Evolutionary conservation across 2,888 invertebrate genomes (phyloP).

Genomic region (Tryphoninae sp.): DNA sequence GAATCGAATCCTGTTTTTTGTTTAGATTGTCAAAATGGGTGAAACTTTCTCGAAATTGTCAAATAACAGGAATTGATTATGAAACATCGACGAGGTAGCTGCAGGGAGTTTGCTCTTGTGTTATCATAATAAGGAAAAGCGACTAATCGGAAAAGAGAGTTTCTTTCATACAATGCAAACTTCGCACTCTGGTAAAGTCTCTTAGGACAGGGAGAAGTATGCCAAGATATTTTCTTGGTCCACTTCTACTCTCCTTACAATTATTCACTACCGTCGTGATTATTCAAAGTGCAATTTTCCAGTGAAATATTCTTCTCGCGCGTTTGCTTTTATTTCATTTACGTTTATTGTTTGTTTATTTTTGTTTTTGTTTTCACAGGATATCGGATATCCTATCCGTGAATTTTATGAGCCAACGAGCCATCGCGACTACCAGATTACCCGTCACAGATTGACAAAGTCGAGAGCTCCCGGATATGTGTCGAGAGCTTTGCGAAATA

Average conservation of each 20-base stretch:
- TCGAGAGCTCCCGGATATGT: neutral
- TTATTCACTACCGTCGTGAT: no score
- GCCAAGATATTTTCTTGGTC: neutral
- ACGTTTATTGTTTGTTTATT: neutral
- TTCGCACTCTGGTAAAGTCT: slow-evolving; percentile 5
- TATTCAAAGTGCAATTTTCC: no score
- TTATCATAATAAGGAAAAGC: no score
- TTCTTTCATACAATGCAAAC: slow-evolving; percentile 32
- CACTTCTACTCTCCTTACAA: no score
- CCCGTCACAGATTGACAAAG: slow-evolving; percentile 9
- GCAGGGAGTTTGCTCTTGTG: no score
- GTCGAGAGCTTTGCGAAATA: slow-evolving; percentile 7
- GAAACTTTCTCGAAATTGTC: no score
- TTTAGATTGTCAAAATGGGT: no score
- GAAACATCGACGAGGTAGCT: no score
- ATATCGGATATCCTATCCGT: slow-evolving; percentile 2
- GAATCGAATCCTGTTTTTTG: no score
- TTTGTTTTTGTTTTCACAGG: neutral
- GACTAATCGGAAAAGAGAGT: slow-evolving; percentile 7
- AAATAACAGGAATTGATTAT: no score
- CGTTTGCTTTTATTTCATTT: no score
- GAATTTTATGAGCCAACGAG: neutral
- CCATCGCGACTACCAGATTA: neutral
- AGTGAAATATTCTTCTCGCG: no score
- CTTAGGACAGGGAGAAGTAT: neutral